Evolutionary conservation across 2,797 vertebrate genomes (phyloP).

Genomic region (Spondyliosoma cantharus): DNA sequence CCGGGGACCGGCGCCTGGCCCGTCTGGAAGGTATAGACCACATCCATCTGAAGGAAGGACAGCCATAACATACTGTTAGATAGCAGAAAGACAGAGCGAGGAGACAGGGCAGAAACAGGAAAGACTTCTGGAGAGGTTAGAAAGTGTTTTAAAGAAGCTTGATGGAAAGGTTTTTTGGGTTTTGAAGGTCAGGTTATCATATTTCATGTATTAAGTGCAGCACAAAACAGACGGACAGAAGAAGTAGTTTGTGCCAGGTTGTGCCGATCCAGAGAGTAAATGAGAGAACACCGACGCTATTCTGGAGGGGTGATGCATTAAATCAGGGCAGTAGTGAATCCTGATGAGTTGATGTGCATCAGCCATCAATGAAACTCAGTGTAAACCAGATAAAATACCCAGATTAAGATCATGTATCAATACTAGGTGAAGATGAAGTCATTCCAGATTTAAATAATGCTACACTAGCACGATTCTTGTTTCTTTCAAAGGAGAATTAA

Average conservation of each 20-base stretch:
- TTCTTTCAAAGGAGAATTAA: not conserved
- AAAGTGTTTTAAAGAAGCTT: slow-evolving; percentile 11
- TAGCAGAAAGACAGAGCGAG: slow-evolving; percentile 45
- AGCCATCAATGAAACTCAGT: not conserved
- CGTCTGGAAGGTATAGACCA: slow-evolving; percentile 99
- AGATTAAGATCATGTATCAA: too few species aligned
- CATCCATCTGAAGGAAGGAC: slow-evolving; percentile 97
- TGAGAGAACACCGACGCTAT: not conserved
- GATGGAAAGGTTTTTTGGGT: not conserved
- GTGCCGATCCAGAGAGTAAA: not conserved
- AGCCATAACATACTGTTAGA: slow-evolving; percentile 79
- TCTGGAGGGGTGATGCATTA: not conserved
- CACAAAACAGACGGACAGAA: slow-evolving; percentile 6
- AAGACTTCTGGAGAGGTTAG: slow-evolving; percentile 41
- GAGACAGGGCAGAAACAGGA: slow-evolving; percentile 18
- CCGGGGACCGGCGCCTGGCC: slow-evolving; percentile 93
- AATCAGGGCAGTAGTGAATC: not conserved
- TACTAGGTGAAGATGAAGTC: not conserved
- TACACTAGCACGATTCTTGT: not conserved
- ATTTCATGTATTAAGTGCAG: not conserved
- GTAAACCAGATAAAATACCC: too few species aligned
- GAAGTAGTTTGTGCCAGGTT: not conserved
- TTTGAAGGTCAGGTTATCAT: not conserved
- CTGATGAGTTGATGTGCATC: not conserved
- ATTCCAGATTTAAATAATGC: not conserved